Evolutionary conservation across 2,888 invertebrate species (phyloP).

Genomic region (Amiota mariae): DNA sequence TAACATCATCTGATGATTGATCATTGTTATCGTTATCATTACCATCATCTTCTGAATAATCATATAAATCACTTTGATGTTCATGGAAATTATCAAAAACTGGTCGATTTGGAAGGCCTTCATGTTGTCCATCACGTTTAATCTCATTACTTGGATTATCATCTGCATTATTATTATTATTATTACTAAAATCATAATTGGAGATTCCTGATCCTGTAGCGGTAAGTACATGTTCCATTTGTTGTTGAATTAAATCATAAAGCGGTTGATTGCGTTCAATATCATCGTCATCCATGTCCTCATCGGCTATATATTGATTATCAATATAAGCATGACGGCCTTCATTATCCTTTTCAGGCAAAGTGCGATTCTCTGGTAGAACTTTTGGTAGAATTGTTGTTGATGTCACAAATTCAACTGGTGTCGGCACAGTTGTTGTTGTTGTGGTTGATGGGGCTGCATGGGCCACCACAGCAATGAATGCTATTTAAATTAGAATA

Average conservation of each 20-base stretch:
- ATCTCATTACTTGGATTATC: conserved; percentile 35
- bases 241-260: conserved; percentile 61
- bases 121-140: conserved; percentile 45
- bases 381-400: conserved; percentile 22
- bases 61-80: conserved; percentile 47
- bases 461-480: background rate
- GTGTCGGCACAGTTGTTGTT: background rate
- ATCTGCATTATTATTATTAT: conserved; percentile 37
- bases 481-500: background rate
- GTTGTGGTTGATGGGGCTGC: background rate
- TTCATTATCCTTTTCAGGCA: conserved; percentile 52
- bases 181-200: conserved; percentile 41
- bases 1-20: conserved; percentile 17
- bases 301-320: conserved; percentile 61
- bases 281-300: conserved; percentile 49
- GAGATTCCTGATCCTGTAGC: conserved; percentile 50
- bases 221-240: conserved; percentile 62
- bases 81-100: conserved; percentile 42
- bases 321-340: conserved; percentile 65
- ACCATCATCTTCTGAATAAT: conserved; percentile 47
- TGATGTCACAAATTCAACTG: background rate
- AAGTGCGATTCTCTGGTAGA: conserved; percentile 40
- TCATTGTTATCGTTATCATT: conserved; percentile 39
- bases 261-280: conserved; percentile 54
- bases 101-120: conserved; percentile 47